Evolutionary conservation across 2,113 vertebrate species (phyloP).

Genomic region (Pseudopodoces humilis): DNA sequence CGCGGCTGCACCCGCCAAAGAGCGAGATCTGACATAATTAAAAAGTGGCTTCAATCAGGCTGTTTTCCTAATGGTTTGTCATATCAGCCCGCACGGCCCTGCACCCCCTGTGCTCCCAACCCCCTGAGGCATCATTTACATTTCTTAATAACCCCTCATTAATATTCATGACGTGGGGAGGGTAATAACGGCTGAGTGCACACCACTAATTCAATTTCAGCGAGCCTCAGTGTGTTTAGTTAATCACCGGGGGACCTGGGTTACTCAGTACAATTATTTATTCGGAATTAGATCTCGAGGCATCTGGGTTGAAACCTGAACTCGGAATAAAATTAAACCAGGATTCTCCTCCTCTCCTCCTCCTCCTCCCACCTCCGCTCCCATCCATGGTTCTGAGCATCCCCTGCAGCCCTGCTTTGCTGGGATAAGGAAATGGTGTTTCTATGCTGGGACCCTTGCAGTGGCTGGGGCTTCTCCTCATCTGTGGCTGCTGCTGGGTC

Average conservation of each 20-base stretch:
- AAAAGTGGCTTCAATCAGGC: slow-evolving; percentile 67
- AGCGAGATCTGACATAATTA: slow-evolving; percentile 72
- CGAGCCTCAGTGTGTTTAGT: slow-evolving; percentile 77
- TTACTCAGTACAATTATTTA: slow-evolving; percentile 81
- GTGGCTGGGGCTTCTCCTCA: not conserved
- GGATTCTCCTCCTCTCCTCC: not conserved
- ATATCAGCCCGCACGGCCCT: slow-evolving; percentile 51
- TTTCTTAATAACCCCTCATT: slow-evolving; percentile 82
- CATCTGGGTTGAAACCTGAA: slow-evolving; percentile 72
- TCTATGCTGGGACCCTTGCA: accelerated
- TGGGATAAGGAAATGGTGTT: not conserved
- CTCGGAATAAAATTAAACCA: slow-evolving; percentile 62
- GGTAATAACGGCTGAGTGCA: slow-evolving; percentile 73
- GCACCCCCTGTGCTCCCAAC: slow-evolving; percentile 7
- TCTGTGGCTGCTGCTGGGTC: accelerated
- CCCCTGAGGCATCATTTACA: slow-evolving; percentile 78
- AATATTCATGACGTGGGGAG: slow-evolving; percentile 77
- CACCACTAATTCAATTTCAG: slow-evolving; percentile 81
- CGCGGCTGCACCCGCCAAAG: not conserved
- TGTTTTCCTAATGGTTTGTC: slow-evolving; percentile 69
- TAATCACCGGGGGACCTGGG: slow-evolving; percentile 78
- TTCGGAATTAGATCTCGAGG: slow-evolving; percentile 80
- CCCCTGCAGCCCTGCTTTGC: not conserved
- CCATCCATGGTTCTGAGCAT: not conserved
- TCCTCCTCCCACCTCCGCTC: not conserved